Evolutionary conservation across 1,140 invertebrate species (phyloP), one percentile per base, ranked within the genome.

Genomic region (Drosophila miranda): DNA sequence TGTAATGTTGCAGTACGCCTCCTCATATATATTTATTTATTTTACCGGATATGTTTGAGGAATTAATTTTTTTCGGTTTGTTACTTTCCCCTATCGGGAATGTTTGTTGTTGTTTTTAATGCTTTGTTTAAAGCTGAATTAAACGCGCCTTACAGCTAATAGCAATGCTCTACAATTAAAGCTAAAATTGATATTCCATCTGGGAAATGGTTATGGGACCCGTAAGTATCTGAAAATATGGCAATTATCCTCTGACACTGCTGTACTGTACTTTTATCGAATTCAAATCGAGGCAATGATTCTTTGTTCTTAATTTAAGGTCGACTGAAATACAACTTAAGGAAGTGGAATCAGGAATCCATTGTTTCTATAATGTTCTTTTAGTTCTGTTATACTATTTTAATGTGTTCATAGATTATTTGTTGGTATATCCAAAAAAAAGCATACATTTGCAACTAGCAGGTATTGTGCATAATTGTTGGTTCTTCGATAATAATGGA

Each of bases 11-110:
- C 21, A 19, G 4, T 23, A 53, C 8, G 19, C 6, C 21, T 52
- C 43, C 21, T 52, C 43, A 13, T 8, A 34, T 72, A 43, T 26
- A 75, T 68, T 60, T 57, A 75, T 75, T 75, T 68, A 68, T 75
- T 75, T 57, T 75, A 55, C 80, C 80, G 80, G 80, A 80, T 73
- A 70, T 78, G 51, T 68, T 68, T 67, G 30, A 60, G 19, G 43
- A 60, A 64, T 71, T 57, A 19, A 46, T 41, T 66, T 19, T 19
- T 19, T 59, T 69, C n/a, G 38, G 23, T 61, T 44, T 44, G 49
- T 16, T 54, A 61, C 41, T 14, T 55, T 55, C 23, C 21, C 14
- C 38, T 62, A 28, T 21, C 46, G 21, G 19, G 1, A 19, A 19
- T 19, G 19, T 19, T 34, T 53, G 16, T 51, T 6, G 34, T 34